Conservation (phyloP, 2,888 invertebrate species). For the Hemistola chrysoprasaria region DNA sequence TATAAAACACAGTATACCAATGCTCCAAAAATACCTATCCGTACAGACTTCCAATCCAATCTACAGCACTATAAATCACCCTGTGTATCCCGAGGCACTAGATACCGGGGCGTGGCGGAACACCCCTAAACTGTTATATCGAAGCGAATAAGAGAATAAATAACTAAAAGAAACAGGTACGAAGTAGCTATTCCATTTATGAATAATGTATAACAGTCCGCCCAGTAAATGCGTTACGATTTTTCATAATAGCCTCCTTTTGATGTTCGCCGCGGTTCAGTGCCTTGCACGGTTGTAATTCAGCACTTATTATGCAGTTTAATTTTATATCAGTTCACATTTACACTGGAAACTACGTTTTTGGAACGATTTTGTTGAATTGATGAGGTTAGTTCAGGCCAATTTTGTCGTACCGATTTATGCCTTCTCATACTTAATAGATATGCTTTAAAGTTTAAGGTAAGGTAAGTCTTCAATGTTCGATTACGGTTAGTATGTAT, state of each 20-base stretch:
- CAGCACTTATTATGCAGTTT: conserved; percentile 63
- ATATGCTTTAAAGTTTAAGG: too few relatives aligned
- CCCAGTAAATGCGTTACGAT: conserved; percentile 78
- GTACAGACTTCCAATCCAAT: conserved; percentile 15
- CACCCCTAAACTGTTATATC: conserved; percentile 46
- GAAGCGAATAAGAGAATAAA: conserved; percentile 53
- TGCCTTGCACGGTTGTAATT: conserved; percentile 43
- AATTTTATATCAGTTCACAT: conserved; percentile 50
- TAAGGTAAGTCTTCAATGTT: too few relatives aligned
- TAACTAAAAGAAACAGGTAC: conserved; percentile 61
- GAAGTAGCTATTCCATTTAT: conserved; percentile 70
- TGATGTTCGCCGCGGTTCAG: conserved; percentile 49
- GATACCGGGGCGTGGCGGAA: conserved; percentile 46
- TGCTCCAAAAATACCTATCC: conserved; percentile 5
- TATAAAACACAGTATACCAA: too few relatives aligned
- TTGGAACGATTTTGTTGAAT: conserved; percentile 2
- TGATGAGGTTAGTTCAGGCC: too few relatives aligned
- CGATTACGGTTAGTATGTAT: too few relatives aligned
- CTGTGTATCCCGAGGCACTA: conserved; percentile 13
- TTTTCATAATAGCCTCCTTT: conserved; percentile 78
- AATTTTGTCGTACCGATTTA: too few relatives aligned
- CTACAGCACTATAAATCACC: conserved; percentile 22
- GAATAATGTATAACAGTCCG: conserved; percentile 75
- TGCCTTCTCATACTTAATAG: too few relatives aligned
- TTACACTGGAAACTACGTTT: conserved; percentile 17